Conservation (phyloP, 2,888 invertebrate genomes). For the Meganola albula region DNA sequence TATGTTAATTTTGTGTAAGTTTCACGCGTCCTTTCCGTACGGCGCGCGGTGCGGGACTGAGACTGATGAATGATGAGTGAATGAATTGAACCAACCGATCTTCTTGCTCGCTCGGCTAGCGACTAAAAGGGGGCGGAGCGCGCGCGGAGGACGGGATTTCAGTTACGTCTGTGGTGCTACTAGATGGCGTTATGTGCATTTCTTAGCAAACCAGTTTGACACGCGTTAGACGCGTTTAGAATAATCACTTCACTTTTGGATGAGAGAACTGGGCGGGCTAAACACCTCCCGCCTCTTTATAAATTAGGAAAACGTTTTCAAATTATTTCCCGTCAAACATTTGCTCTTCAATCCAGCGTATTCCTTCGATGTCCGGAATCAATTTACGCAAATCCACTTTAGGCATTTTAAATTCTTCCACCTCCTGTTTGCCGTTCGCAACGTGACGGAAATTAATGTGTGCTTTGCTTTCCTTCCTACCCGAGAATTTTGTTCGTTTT, state of each 20-base stretch:
- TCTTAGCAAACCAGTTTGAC: conserved; percentile 21
- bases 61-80: too few relatives aligned
- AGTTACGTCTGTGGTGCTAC: conserved; percentile 10
- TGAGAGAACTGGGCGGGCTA: conserved; percentile 25
- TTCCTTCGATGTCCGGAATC: conserved; percentile 63
- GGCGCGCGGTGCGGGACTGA: conserved; percentile 60
- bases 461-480: conserved; percentile 52
- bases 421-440: conserved; percentile 46
- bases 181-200: conserved; percentile 56
- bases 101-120: too few relatives aligned
- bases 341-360: conserved; percentile 56
- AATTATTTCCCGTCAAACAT: conserved; percentile 64
- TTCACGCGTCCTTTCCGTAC: conserved; percentile 29
- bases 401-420: conserved; percentile 57
- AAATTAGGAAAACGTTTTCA: conserved; percentile 66
- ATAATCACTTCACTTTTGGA: conserved; percentile 42
- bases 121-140: conserved; percentile 31
- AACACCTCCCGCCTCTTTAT: conserved; percentile 42
- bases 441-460: conserved; percentile 70
- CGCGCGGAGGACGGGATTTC: conserved; percentile 23
- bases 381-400: conserved; percentile 62
- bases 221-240: conserved; percentile 30
- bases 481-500: conserved; percentile 39
- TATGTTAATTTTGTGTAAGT: conserved; percentile 31
- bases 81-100: conserved; percentile 41